Conservation (phyloP, 2,797 vertebrate species). For the Malurus leucopterus region DNA sequence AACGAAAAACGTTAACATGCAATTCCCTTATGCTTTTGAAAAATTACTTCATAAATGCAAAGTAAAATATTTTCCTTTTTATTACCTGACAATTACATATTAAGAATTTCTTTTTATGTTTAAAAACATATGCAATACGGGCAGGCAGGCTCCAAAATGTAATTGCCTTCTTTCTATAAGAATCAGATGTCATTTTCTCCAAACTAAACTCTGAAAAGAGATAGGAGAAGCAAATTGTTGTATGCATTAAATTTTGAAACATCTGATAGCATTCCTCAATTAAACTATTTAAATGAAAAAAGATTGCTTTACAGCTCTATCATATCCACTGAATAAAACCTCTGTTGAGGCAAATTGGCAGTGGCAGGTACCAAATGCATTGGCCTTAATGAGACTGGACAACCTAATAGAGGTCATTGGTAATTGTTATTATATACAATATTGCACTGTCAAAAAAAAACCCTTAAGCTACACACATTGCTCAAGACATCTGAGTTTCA, state of each 20-base stretch:
- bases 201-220: slow-evolving; percentile 77
- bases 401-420: slow-evolving; percentile 87
- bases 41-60: slow-evolving; percentile 82
- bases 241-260: slow-evolving; percentile 91
- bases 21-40: slow-evolving; percentile 83
- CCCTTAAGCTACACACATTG: slow-evolving; percentile 58
- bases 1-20: slow-evolving; percentile 77
- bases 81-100: slow-evolving; percentile 86
- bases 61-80: slow-evolving; percentile 83
- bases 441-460: slow-evolving; percentile 76
- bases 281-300: slow-evolving; percentile 93
- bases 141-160: slow-evolving; percentile 76
- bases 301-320: slow-evolving; percentile 95
- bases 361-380: slow-evolving; percentile 85
- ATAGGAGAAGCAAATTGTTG: slow-evolving; percentile 79
- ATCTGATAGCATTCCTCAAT: slow-evolving; percentile 94
- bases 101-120: slow-evolving; percentile 85
- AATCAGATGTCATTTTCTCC: slow-evolving; percentile 84
- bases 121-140: slow-evolving; percentile 79
- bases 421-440: slow-evolving; percentile 90
- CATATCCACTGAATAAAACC: slow-evolving; percentile 90
- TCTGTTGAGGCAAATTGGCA: slow-evolving; percentile 90
- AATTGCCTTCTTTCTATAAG: slow-evolving; percentile 83
- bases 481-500: slow-evolving; percentile 55
- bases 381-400: slow-evolving; percentile 80